Evolutionary conservation across 2,113 vertebrate species (phyloP), one percentile per base, ranked within the genome.

Genomic region (Nannospalax galili): DNA sequence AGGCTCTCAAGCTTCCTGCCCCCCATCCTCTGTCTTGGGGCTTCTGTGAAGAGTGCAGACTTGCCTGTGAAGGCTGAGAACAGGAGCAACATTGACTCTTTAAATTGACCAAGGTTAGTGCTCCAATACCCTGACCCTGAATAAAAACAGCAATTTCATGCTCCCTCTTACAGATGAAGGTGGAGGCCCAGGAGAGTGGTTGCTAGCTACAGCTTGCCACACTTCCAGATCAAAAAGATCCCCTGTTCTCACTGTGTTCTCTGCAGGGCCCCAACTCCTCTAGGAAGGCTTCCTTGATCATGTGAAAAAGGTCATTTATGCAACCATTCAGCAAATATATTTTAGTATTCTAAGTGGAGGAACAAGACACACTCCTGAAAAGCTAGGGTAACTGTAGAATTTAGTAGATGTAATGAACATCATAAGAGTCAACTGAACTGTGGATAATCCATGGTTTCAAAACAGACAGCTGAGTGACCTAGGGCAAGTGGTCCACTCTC

Each of bases 231-330:
- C 65, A 91, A 30, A 60, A 88, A 67, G 85, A 62, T 20, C 32
- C 60, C 32, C 3, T 78, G 60, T 30, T 60, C 35, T 75, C 85
- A 17, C 52, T 35, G 4, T 20, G 64, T 85, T 72, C 73, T 75
- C 88, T 69, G 32, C 82, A 90, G 75, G 5, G 16, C 88, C 70
- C 32, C 56, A 30, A 1, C 37, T 84, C 72, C 80, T 72, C 77
- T 37, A 90, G 45, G 79, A 94, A 95, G 92, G 35, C 80, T 84
- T 56, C 72, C 81, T 75, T 32, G 70, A 84, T 92, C 69, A 79
- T 52, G 56, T 72, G 88, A 90, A 89, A 70, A 89, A 65, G 62
- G 17, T 93, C 82, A 45, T 70, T 78, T 87, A 85, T 16, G 28
- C 16, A 52, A 73, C 35, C 32, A 22, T 40, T 67, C 60, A 69